Conservation (phyloP, 64 coral and sea anemone species). For the Acropora yongei region DNA sequence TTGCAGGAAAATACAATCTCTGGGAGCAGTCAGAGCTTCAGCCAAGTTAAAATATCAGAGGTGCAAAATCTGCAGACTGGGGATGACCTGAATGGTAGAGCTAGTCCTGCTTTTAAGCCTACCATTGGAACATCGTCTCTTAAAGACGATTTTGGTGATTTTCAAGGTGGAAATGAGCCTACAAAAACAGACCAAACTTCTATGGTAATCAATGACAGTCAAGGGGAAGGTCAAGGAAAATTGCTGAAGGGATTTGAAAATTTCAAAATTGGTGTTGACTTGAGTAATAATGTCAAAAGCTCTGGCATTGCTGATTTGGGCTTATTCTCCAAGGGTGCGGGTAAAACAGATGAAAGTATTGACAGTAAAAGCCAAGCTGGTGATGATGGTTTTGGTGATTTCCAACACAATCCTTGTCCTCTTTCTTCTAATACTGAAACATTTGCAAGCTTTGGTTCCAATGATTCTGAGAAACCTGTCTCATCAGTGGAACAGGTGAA, state of each 20-base stretch:
- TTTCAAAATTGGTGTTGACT: background rate
- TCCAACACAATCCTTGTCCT: conserved; percentile 38
- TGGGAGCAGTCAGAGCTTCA: background rate
- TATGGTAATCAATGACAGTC: background rate
- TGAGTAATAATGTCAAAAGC: background rate
- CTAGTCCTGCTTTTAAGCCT: background rate
- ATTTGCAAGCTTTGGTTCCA: background rate
- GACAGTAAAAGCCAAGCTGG: background rate
- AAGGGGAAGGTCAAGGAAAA: background rate
- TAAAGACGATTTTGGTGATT: conserved; percentile 63
- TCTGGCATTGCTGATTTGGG: background rate
- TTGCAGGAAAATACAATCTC: background rate
- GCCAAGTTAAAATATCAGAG: background rate
- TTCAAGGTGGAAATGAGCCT: conserved; percentile 38
- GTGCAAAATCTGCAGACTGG: background rate
- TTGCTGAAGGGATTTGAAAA: background rate
- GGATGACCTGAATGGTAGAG: background rate
- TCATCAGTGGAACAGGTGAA: conserved; percentile 26
- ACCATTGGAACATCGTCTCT: background rate
- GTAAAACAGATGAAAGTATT: background rate
- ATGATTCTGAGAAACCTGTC: background rate
- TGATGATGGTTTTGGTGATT: conserved; percentile 57
- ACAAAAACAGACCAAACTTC: background rate
- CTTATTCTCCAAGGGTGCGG: background rate
- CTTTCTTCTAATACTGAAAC: background rate